These are phyloP conservation scores for Calliphora vomitoria DNA, from an alignment of 2,888 invertebrate genomes.

Conservation along the genomic window DNA sequence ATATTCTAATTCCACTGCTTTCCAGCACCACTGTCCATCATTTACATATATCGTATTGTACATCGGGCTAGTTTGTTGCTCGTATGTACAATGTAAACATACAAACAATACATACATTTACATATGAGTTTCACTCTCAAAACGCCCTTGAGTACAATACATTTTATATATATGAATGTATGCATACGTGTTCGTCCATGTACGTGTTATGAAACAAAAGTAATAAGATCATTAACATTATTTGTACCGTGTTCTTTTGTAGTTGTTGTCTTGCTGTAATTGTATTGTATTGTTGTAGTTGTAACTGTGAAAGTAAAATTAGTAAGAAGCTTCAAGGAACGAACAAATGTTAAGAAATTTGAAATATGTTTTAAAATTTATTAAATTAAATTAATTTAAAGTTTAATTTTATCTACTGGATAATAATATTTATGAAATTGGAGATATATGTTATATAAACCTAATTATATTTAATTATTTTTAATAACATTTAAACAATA, in stretches of 20 bases:
- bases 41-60: background rate
- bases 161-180: background rate
- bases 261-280: background rate
- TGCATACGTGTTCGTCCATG: background rate
- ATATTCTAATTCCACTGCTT: background rate
- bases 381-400: too few species aligned
- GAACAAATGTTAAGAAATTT: background rate
- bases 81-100: slow-evolving; percentile 23
- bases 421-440: too few species aligned
- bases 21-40: slow-evolving; percentile 8
- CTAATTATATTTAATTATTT: too few species aligned
- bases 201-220: slow-evolving; percentile 13
- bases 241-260: background rate
- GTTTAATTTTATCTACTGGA: too few species aligned
- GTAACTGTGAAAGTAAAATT: background rate
- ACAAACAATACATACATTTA: slow-evolving; percentile 50
- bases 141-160: slow-evolving; percentile 6
- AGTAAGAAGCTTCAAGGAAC: background rate
- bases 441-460: too few species aligned
- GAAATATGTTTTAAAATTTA: background rate
- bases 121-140: slow-evolving; percentile 20
- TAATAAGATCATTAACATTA: slow-evolving; percentile 38
- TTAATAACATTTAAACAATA: too few species aligned
- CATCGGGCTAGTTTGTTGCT: slow-evolving; percentile 11
- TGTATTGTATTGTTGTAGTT: slow-evolving; percentile 18